phyloP scores from a whole-genome alignment of 2,888 invertebrate genomes.

The Ophion slaviceki region DNA sequence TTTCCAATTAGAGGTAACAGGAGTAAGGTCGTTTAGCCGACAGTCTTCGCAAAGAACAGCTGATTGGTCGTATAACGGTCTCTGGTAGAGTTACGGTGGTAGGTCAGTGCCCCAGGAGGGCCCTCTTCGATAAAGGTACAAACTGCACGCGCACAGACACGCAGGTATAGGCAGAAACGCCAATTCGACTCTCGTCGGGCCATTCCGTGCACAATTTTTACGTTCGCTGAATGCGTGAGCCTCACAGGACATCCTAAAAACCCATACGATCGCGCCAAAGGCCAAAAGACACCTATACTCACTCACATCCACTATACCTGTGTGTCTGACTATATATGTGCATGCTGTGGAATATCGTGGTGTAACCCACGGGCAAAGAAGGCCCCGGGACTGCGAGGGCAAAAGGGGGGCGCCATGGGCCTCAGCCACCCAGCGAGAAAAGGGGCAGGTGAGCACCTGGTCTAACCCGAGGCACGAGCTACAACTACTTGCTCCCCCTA shows the following conservation, averaged over 20 bases:
- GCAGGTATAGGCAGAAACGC: constrained; percentile 21
- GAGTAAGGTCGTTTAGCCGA: constrained; percentile 25
- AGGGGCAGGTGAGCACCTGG: constrained; percentile 82
- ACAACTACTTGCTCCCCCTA: constrained; percentile 73
- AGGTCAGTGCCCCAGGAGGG: constrained; percentile 81
- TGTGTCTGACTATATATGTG: neutral
- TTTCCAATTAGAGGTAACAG: constrained; percentile 23
- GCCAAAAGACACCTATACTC: constrained; percentile 38
- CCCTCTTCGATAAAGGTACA: constrained; percentile 50
- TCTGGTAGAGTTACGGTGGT: constrained; percentile 74
- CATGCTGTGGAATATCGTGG: constrained; percentile 33
- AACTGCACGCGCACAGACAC: constrained; percentile 21
- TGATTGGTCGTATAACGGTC: constrained; percentile 79
- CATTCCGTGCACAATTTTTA: constrained; percentile 33
- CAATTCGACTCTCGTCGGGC: constrained; percentile 19
- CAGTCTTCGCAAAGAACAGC: constrained; percentile 71
- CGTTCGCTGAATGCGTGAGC: neutral
- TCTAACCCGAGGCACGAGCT: constrained; percentile 76
- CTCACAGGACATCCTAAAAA: constrained; percentile 16
- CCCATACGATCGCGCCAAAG: constrained; percentile 11
- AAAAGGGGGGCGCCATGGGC: constrained; percentile 73
- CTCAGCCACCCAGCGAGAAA: constrained; percentile 77
- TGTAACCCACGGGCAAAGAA: constrained; percentile 34
- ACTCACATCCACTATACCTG: neutral
- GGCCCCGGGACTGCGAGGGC: constrained; percentile 57